Evolutionary conservation across 2,113 vertebrate genomes (phyloP).

Genomic region (Pituophis catenifer): DNA sequence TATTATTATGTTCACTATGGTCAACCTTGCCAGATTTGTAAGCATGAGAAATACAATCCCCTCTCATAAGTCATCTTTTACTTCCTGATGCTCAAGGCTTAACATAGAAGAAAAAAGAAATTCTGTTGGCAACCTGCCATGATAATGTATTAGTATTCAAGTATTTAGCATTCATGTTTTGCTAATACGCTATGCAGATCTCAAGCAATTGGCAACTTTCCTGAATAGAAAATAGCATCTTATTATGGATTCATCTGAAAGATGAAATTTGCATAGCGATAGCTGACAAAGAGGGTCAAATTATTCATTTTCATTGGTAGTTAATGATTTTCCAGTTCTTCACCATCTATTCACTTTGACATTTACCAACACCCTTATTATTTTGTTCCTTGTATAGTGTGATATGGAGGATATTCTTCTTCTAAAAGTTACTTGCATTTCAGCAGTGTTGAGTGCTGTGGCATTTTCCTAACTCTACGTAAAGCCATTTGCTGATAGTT

Average conservation of each 20-base stretch:
- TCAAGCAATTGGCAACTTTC: conserved; percentile 32
- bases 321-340: background rate
- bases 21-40: background rate
- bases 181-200: conserved; percentile 40
- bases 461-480: background rate
- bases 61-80: conserved; percentile 12
- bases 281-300: conserved; percentile 23
- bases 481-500: background rate
- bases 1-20: background rate
- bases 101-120: background rate
- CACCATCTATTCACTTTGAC: background rate
- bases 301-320: conserved; percentile 32
- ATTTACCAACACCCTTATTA: background rate
- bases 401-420: background rate
- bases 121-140: conserved; percentile 15
- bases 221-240: conserved; percentile 8
- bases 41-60: background rate
- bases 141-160: conserved; percentile 14
- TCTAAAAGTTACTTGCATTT: background rate
- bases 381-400: background rate
- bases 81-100: background rate
- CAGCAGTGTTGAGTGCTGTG: background rate
- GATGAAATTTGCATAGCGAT: conserved; percentile 25
- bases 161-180: conserved; percentile 38
- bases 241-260: conserved; percentile 19